phyloP scores from a whole-genome alignment of 1,140 invertebrate species.

The Nasonia giraulti region DNA sequence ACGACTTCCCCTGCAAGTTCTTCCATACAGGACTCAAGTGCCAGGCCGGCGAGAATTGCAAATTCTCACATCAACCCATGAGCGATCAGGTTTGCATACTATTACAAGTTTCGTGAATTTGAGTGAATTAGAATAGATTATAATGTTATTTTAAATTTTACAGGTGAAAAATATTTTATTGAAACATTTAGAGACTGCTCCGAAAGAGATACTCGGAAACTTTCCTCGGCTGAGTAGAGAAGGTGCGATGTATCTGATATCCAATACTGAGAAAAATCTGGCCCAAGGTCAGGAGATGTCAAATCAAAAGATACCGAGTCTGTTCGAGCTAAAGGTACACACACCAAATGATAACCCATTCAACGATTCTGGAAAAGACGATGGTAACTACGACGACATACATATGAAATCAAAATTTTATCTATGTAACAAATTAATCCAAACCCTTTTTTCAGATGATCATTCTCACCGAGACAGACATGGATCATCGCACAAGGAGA shows the following conservation, averaged over 20 bases:
- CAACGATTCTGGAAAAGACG: conserved; percentile 65
- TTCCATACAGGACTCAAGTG: conserved; percentile 95
- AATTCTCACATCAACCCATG: conserved; percentile 94
- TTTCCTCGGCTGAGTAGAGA: conserved; percentile 87
- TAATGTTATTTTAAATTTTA: conserved; percentile 13
- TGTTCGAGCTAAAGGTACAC: conserved; percentile 67
- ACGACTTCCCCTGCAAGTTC: conserved; percentile 98
- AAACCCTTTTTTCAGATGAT: conserved; percentile 44
- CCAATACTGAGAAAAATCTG: conserved; percentile 80
- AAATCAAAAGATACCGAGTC: conserved; percentile 70
- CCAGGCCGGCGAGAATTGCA: conserved; percentile 87
- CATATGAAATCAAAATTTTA: conserved; percentile 13
- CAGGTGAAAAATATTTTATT: conserved; percentile 73
- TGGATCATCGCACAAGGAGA: conserved; percentile 58
- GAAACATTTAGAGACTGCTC: conserved; percentile 91
- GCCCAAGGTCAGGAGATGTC: conserved; percentile 70
- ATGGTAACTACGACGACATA: conserved; percentile 58
- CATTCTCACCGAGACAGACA: conserved; percentile 59
- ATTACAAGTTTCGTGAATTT: not conserved
- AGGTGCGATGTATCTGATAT: conserved; percentile 82
- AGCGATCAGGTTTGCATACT: conserved; percentile 77
- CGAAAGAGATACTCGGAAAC: conserved; percentile 91
- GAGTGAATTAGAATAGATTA: not conserved
- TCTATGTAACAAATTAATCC: not conserved
- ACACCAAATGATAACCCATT: conserved; percentile 56